A percentile compares a stretch with the other conserved stretches of the same genome.
These are phyloP conservation scores for Rhinichthys klamathensis DNA, from an alignment of 2,113 vertebrate species.

Conservation along the genomic window DNA sequence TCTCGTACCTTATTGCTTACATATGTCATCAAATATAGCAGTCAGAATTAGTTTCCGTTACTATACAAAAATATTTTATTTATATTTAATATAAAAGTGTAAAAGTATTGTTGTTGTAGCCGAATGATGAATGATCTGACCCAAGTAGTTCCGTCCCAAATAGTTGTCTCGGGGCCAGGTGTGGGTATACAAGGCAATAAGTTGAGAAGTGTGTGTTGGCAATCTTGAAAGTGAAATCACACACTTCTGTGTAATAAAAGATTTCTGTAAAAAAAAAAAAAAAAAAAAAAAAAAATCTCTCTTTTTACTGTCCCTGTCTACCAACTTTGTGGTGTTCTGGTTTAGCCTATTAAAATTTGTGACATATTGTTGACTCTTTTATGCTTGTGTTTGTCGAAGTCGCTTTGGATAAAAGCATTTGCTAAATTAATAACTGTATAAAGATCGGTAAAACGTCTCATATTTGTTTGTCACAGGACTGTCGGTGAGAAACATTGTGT, in stretches of 20 bases:
- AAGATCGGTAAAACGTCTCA: neutral
- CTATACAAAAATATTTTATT: neutral
- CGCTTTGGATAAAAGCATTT: neutral
- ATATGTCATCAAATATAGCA: neutral
- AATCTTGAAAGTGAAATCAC: neutral
- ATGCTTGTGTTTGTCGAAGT: neutral
- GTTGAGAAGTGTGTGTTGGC: neutral
- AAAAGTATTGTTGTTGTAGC: conserved; percentile 3
- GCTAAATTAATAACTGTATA: conserved; percentile 3
- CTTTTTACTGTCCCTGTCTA: neutral
- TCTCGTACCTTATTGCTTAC: too few relatives aligned
- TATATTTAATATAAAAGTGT: neutral
- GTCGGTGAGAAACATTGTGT: conserved; percentile 4
- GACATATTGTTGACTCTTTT: neutral
- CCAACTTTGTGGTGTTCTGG: neutral
- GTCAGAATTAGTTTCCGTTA: neutral
- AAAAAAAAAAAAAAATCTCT: too few relatives aligned
- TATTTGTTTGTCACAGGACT: conserved; percentile 1
- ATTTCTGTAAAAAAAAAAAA: too few relatives aligned
- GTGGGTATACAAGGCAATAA: neutral
- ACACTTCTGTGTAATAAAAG: neutral
- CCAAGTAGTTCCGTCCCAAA: neutral
- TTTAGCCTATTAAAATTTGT: neutral
- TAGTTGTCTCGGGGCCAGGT: neutral
- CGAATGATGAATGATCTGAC: conserved; percentile 10